Base-by-base conservation (phyloP, 2,113 vertebrate genomes). In the Ochotona curzoniae region DNA sequence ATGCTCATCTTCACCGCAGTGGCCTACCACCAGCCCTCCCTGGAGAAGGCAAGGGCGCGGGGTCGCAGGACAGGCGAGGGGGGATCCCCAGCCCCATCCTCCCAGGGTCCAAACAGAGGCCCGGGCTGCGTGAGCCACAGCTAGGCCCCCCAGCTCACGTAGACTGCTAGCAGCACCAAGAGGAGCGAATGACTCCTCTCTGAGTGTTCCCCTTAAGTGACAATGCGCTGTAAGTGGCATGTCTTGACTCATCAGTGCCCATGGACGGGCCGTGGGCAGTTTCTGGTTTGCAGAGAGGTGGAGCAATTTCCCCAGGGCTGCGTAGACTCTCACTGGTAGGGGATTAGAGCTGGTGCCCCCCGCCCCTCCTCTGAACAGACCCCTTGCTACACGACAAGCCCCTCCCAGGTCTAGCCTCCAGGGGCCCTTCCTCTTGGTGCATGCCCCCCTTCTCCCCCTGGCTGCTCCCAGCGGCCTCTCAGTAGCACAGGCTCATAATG, bases 1-100 rank as follows among this genome's bases (percentile, higher is more conserved):
- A 98, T 99, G 97, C 1, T 87, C 66, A 88, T 99, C 96, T 99
- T 99, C 95, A 99, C 99, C 0, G 6, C 93, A 0, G 97, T 99
- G 14, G 98, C 98, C 5, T 99, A 99, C 97, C 94, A 98, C 80
- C 98, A 98, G 21, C 98, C 98, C 9, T 95, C 97, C 73, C 87
- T 97, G 12, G 96, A 89, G 0, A 74, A 97, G 98, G 99, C 98
- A 94, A 89, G 93, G n/a, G 23, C 12, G 0, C 8, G 69, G 38
- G 11, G 63, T 6, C 38, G 38, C n/a, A n/a, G 38, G 38, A 44
- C 38, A 44, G 38, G 38, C 38, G 38, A 44, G 38, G 51, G 74
- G 83, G 64, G 21, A 60, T 66, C 13, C 8, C 38, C 38, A 75
- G 38, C 2, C 8, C 11, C 23, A 1, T 35, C 70, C 70, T 57